Percentiles rank a stretch among this genome's conserved stretches.
phyloP scores from a whole-genome alignment of 2,113 vertebrate species.

The Odobenus rosmarus region DNA sequence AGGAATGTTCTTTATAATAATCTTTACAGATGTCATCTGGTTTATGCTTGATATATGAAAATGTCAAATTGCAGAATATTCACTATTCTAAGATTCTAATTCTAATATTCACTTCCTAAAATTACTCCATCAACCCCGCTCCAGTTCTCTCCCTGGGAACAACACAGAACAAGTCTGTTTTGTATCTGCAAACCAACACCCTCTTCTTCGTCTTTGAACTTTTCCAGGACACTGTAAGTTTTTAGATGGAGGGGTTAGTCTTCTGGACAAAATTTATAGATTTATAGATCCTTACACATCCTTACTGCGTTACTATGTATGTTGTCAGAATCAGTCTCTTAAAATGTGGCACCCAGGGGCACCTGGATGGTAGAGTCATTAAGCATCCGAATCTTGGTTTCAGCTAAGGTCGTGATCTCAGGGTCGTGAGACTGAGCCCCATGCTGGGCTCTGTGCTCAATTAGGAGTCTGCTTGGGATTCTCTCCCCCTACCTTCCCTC shows the following conservation, averaged over 20 bases:
- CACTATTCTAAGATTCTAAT: too few species aligned
- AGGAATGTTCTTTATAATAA: neutral
- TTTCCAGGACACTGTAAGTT: neutral
- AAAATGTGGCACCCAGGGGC: neutral
- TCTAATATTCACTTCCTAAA: neutral
- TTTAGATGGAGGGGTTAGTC: neutral
- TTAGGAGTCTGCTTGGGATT: neutral
- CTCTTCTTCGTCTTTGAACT: neutral
- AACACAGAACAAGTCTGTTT: neutral
- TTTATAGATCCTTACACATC: neutral
- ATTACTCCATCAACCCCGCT: neutral
- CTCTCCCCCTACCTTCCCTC: neutral
- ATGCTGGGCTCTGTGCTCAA: neutral
- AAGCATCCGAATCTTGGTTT: neutral
- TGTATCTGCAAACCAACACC: neutral
- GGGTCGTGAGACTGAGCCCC: neutral
- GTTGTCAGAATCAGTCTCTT: neutral
- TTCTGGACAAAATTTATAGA: constrained; percentile 6
- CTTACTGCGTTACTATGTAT: neutral
- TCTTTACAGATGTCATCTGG: too few species aligned
- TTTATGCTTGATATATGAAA: too few species aligned
- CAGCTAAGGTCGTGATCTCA: neutral
- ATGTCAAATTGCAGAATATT: too few species aligned
- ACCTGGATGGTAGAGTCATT: neutral
- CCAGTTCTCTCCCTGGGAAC: neutral